Evolutionary conservation across 2,797 vertebrate species (phyloP).

Genomic region (Neoniphon sammara): DNA sequence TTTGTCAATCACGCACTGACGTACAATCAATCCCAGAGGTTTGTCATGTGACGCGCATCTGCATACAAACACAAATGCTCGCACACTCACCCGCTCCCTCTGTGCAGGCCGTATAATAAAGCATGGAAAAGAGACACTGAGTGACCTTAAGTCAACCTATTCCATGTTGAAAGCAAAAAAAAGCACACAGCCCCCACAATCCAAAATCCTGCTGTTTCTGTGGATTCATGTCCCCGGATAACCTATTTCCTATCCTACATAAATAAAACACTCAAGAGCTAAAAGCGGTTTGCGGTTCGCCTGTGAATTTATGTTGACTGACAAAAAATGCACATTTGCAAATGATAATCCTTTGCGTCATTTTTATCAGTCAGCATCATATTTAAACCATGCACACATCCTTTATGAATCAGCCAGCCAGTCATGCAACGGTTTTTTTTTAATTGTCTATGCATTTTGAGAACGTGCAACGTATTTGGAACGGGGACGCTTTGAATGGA

Average conservation of each 20-base stretch:
- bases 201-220: slow-evolving; percentile 9
- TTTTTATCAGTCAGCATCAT: not conserved
- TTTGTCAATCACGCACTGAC: slow-evolving; percentile 75
- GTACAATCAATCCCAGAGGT: slow-evolving; percentile 68
- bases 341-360: not conserved
- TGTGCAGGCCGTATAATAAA: slow-evolving; percentile 8
- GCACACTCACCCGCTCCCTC: not conserved
- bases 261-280: slow-evolving; percentile 17
- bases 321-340: not conserved
- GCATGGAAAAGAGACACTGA: not conserved
- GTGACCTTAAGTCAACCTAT: slow-evolving; percentile 30
- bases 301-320: not conserved
- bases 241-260: slow-evolving; percentile 17
- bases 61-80: slow-evolving; percentile 15
- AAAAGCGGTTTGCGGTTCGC: slow-evolving; percentile 15
- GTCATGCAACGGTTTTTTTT: slow-evolving; percentile 6
- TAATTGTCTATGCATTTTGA: slow-evolving; percentile 7
- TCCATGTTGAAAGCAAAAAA: not conserved
- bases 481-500: not conserved
- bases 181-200: not conserved
- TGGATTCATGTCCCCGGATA: slow-evolving; percentile 25
- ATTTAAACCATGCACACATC: slow-evolving; percentile 21
- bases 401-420: slow-evolving; percentile 11
- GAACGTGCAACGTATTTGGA: slow-evolving; percentile 14
- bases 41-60: slow-evolving; percentile 18